Percentiles rank a stretch among this genome's conserved stretches.
phyloP scores from a whole-genome alignment of 2,113 vertebrate species.

The Serilophus lunatus region DNA sequence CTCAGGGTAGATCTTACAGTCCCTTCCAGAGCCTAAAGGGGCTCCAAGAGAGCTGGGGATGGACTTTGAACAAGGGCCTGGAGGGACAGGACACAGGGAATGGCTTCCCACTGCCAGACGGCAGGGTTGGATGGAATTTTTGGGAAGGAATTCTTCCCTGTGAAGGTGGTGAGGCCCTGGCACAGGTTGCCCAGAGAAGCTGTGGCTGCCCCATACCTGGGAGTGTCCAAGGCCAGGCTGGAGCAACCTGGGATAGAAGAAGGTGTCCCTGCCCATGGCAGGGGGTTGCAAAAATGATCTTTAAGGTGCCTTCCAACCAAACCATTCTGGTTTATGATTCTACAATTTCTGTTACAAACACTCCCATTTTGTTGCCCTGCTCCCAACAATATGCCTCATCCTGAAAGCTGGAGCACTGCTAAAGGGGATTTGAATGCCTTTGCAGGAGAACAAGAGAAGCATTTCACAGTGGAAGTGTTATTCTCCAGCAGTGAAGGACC shows the following conservation, averaged over 20 bases:
- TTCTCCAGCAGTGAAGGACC: neutral
- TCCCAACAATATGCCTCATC: neutral
- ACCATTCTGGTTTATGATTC: neutral
- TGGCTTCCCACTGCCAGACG: neutral
- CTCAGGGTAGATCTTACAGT: neutral
- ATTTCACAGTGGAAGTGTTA: neutral
- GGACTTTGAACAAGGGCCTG: rapidly evolving
- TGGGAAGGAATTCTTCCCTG: rapidly evolving
- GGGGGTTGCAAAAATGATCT: neutral
- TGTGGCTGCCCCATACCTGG: neutral
- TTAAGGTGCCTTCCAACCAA: neutral
- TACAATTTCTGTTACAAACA: neutral
- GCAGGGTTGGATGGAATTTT: neutral
- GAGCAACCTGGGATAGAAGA: rapidly evolving
- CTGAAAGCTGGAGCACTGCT: neutral
- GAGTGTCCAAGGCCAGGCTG: neutral
- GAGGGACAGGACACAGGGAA: neutral
- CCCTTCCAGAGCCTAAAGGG: neutral
- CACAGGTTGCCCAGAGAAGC: neutral
- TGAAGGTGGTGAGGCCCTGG: rapidly evolving
- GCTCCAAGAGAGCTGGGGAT: neutral
- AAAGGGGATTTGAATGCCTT: neutral
- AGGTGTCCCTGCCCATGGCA: rapidly evolving
- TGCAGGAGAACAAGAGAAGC: neutral
- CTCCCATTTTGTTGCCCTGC: neutral